phyloP scores from a whole-genome alignment of 2,888 invertebrate genomes.

The Elmis aenea region DNA sequence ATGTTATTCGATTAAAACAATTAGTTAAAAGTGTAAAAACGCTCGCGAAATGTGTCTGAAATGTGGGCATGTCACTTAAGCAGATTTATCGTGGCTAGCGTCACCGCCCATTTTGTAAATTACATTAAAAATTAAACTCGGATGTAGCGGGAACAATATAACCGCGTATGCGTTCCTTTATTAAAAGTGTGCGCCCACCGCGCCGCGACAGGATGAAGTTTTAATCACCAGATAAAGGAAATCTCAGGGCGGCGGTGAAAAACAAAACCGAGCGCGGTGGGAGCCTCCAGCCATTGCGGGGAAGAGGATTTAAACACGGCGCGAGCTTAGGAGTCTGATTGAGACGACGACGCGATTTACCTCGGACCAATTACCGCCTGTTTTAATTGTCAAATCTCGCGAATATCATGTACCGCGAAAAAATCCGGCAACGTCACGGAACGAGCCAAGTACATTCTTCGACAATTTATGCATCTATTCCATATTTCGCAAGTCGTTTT shows the following conservation, averaged over 20 bases:
- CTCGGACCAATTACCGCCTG: slow-evolving; percentile 6
- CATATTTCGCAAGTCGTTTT: slow-evolving; percentile 50
- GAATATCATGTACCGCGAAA: slow-evolving; percentile 3
- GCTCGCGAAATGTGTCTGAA: slow-evolving; percentile 20
- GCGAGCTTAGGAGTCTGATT: slow-evolving; percentile 14
- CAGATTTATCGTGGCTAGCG: slow-evolving; percentile 29
- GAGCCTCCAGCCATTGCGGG: slow-evolving; percentile 38
- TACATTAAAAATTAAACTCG: slow-evolving; percentile 41
- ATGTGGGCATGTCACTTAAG: slow-evolving; percentile 19
- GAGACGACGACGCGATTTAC: slow-evolving; percentile 5
- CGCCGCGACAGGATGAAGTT: slow-evolving; percentile 48
- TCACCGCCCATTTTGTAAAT: slow-evolving; percentile 38
- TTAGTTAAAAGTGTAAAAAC: slow-evolving; percentile 31
- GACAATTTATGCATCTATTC: slow-evolving; percentile 49
- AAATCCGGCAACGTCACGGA: not conserved
- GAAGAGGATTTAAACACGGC: slow-evolving; percentile 29
- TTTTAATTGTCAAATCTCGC: slow-evolving; percentile 13
- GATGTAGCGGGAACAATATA: slow-evolving; percentile 37
- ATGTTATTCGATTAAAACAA: slow-evolving; percentile 39
- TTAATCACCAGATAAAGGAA: slow-evolving; percentile 49
- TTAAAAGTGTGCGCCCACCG: slow-evolving; percentile 44
- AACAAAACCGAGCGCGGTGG: slow-evolving; percentile 38
- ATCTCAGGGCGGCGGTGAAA: slow-evolving; percentile 46
- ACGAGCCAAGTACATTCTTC: slow-evolving; percentile 18
- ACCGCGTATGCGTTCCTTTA: slow-evolving; percentile 41